Evolutionary conservation across 2,888 invertebrate species (phyloP), one percentile per base, ranked within the genome.

Genomic region (Nemotelus pantherinus): DNA sequence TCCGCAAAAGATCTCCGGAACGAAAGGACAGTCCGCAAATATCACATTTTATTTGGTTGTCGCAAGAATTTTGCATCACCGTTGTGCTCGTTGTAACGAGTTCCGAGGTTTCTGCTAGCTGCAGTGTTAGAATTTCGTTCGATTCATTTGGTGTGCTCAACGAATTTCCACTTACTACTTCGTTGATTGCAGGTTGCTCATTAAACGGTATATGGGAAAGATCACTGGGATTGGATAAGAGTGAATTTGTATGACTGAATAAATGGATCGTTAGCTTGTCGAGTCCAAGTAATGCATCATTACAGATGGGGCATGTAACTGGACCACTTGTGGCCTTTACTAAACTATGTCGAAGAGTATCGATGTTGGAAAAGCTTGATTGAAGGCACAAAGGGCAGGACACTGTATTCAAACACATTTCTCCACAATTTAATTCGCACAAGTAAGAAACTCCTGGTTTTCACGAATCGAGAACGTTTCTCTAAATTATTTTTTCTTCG

Each of bases 231-330:
- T 39, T 41, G 7, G 68, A 7, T 3, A 60, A 10, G n/a, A 85
- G 83, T 10, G 83, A 80, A 64, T 82, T 84, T 48, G 91, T 90
- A 84, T 95, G 95, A 79, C 92, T 92, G 83, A 95, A 94, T 81
- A 95, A 88, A 86, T 95, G 95, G 83, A 95, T 94, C 0, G 95
- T 95, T 72, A 95, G 88, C 88, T 95, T 95, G 85, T 95, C 95
- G 80, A 95, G 89, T 1, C 95, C 95, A 80, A 90, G 87, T 41
- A 95, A 88, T 81, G 91, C 88, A 83, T 94, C 94, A 83, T 91
- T 90, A 84, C 95, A 95, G 79, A 95, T 91, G 10, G 95, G 95
- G 84, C 95, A 95, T 76, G 89, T 85, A 81, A 95, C 88, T 80
- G 92, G 92, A 80, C 93, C 91, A 68, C 93, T 94, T 25, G 94